A percentile compares a stretch with the other conserved stretches of the same genome.
Evolutionary conservation across 2,888 invertebrate species (phyloP).

Genomic region (Heterodera filipjevi): DNA sequence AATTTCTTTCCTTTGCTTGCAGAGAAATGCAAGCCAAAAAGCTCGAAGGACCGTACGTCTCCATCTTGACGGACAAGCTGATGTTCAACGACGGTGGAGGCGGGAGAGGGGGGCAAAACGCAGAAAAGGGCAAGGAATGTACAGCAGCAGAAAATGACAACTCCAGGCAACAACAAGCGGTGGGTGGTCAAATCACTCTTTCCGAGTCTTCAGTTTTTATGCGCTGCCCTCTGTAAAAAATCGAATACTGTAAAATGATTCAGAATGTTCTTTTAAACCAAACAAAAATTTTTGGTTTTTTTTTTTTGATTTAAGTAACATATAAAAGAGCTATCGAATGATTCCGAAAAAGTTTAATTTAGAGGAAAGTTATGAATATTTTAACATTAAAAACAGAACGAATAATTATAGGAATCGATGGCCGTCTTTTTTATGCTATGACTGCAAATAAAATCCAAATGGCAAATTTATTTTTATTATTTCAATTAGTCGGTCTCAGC

Average conservation of each 20-base stretch:
- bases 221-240: no score
- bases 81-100: constrained; percentile 23
- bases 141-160: background rate
- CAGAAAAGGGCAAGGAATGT: background rate
- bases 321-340: no score
- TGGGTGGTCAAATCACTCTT: background rate
- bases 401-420: no score
- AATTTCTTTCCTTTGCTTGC: background rate
- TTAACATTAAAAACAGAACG: no score
- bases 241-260: no score
- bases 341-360: no score
- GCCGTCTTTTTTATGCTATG: background rate
- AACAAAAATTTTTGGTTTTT: no score
- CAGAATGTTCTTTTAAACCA: no score
- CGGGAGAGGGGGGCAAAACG: background rate
- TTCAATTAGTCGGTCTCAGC: background rate
- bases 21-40: constrained; percentile 20
- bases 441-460: background rate
- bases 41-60: constrained; percentile 20
- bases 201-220: background rate
- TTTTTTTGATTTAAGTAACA: no score
- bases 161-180: background rate
- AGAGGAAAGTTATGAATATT: no score
- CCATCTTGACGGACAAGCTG: constrained; percentile 19
- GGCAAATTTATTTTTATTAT: background rate